These are phyloP conservation scores for Tupiocoris notatus DNA, from an alignment of 2,888 invertebrate genomes.

Conservation along the genomic window DNA sequence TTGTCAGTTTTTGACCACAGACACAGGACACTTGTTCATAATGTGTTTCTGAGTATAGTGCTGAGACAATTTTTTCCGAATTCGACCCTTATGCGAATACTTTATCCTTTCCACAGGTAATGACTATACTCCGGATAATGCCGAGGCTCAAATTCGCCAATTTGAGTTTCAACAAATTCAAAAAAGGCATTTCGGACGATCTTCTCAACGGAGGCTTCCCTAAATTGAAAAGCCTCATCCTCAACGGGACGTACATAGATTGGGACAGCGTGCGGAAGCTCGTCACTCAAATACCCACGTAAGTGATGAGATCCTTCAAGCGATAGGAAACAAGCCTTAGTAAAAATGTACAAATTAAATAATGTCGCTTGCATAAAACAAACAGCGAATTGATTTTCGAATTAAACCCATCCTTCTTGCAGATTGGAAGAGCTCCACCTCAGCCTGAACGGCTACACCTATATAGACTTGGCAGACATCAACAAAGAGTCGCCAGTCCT, in stretches of 20 bases:
- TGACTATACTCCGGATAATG: slow-evolving; percentile 81
- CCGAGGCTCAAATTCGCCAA: slow-evolving; percentile 88
- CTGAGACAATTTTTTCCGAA: too few species aligned
- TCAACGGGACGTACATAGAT: slow-evolving; percentile 83
- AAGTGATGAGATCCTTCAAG: too few species aligned
- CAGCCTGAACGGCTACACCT: slow-evolving; percentile 83
- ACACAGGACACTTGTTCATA: too few species aligned
- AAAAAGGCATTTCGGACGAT: slow-evolving; percentile 61
- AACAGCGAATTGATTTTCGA: neutral
- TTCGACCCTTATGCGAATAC: neutral
- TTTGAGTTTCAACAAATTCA: slow-evolving; percentile 82
- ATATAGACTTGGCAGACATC: slow-evolving; percentile 65
- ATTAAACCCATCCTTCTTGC: slow-evolving; percentile 46
- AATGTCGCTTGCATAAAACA: too few species aligned
- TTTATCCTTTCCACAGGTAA: slow-evolving; percentile 62
- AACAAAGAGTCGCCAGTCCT: slow-evolving; percentile 54
- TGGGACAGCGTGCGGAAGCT: slow-evolving; percentile 80
- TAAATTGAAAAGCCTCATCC: slow-evolving; percentile 55
- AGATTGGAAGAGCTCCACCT: slow-evolving; percentile 86
- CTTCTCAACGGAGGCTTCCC: slow-evolving; percentile 49
- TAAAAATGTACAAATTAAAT: too few species aligned
- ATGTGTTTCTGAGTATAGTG: too few species aligned
- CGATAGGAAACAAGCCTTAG: too few species aligned
- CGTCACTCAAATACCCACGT: slow-evolving; percentile 70
- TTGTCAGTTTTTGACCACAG: too few species aligned